Conservation (phyloP, 2,797 vertebrate species). For the Sphenodon punctatus region DNA sequence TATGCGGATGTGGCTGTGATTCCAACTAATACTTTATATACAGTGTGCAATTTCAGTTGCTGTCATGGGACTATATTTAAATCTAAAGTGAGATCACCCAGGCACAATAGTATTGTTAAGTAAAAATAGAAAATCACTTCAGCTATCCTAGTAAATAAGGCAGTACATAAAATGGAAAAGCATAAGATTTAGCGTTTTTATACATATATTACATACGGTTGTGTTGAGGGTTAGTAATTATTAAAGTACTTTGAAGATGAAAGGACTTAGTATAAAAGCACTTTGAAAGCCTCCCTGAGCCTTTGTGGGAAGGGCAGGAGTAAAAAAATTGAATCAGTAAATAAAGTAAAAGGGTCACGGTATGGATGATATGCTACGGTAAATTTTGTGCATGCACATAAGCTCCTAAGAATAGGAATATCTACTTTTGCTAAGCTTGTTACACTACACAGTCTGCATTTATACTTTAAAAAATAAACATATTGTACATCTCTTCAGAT, state of each 20-base stretch:
- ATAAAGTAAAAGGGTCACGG: not conserved
- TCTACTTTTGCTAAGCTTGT: constrained; percentile 30
- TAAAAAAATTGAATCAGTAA: too few species aligned
- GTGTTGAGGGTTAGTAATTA: not conserved
- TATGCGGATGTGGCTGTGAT: too few species aligned
- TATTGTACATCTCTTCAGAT: not conserved
- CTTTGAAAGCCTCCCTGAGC: too few species aligned
- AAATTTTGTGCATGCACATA: not conserved
- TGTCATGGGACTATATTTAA: too few species aligned
- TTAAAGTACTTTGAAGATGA: accelerated
- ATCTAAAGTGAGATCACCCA: too few species aligned
- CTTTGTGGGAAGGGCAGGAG: too few species aligned
- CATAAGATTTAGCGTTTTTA: not conserved
- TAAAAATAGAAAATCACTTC: accelerated
- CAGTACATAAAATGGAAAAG: too few species aligned
- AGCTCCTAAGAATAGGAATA: not conserved
- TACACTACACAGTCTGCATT: accelerated
- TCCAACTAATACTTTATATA: too few species aligned
- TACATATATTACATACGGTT: not conserved
- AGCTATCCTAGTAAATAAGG: too few species aligned
- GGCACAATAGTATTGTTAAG: too few species aligned
- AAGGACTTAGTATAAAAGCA: too few species aligned
- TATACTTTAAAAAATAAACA: constrained; percentile 14
- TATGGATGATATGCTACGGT: not conserved
- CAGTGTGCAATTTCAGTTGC: too few species aligned